Conservation (phyloP, 2,888 invertebrate genomes). For the Polydesmus complanatus region DNA sequence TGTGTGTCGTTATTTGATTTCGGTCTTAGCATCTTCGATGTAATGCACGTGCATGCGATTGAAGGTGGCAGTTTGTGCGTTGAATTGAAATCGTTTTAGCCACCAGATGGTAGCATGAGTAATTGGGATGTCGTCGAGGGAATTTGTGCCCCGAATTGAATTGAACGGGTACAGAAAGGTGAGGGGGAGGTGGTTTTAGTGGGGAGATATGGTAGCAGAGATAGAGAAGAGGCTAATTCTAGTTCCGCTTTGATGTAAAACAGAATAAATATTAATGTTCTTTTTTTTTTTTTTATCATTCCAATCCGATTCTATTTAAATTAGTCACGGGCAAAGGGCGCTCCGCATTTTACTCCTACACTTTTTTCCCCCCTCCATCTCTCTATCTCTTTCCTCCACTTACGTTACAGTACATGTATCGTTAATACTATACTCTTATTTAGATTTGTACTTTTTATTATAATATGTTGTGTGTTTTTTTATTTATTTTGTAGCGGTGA, state of each 20-base stretch:
- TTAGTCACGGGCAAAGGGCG: neutral
- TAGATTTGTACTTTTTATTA: too few relatives aligned
- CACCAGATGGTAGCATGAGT: too few relatives aligned
- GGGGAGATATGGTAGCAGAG: neutral
- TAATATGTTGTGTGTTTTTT: too few relatives aligned
- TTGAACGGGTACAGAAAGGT: too few relatives aligned
- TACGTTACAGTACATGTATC: neutral
- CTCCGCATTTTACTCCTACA: neutral
- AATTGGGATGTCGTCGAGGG: neutral
- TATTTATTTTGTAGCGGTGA: slow-evolving; percentile 7
- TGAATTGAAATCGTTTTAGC: too few relatives aligned
- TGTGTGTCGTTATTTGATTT: too few relatives aligned
- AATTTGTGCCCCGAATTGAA: neutral
- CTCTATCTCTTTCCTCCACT: neutral
- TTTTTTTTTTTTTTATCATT: neutral
- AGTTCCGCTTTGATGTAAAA: neutral
- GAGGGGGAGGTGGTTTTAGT: neutral
- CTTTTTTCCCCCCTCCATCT: neutral
- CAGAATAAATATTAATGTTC: neutral
- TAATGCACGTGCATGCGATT: too few relatives aligned
- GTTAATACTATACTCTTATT: neutral
- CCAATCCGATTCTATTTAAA: neutral
- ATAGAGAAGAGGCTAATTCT: neutral
- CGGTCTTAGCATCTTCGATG: too few relatives aligned
- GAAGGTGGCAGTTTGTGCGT: too few relatives aligned